Percentiles rank a stretch among this genome's conserved stretches.
These are phyloP conservation scores for Periophthalmus modestus DNA, from an alignment of 2,113 vertebrate genomes.

Conservation along the genomic window DNA sequence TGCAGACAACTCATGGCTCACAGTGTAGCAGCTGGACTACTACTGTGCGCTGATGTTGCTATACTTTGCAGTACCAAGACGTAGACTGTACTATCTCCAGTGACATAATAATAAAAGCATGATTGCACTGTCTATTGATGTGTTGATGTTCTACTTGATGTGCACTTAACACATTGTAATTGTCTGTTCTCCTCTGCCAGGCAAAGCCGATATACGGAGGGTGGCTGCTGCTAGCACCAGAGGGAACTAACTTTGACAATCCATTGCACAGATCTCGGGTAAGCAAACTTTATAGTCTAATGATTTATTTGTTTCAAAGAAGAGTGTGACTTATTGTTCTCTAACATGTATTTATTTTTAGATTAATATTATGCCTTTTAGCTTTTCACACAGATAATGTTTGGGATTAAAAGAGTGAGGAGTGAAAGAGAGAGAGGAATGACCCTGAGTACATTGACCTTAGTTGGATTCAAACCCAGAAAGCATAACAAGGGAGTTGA, in stretches of 20 bases:
- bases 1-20: conserved; percentile 41
- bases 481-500: not conserved
- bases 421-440: not conserved
- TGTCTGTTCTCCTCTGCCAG: conserved; percentile 57
- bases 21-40: conserved; percentile 30
- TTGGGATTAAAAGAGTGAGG: not conserved
- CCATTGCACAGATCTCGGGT: conserved; percentile 81
- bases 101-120: conserved; percentile 3
- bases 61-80: not conserved
- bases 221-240: conserved; percentile 82
- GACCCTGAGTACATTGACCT: not conserved
- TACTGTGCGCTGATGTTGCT: conserved; percentile 3
- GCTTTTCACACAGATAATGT: not conserved
- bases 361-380: not conserved
- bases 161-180: conserved; percentile 29
- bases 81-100: conserved; percentile 1
- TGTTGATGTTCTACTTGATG: conserved; percentile 4
- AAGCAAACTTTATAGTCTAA: conserved; percentile 44
- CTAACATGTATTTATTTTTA: too few species aligned
- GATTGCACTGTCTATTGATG: conserved; percentile 14
- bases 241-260: conserved; percentile 84
- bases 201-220: conserved; percentile 82
- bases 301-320: not conserved
- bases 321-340: too few species aligned
- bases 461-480: not conserved